These are phyloP conservation scores for Metaphire vulgaris DNA, from an alignment of 1,140 invertebrate genomes.

Conservation along the genomic window DNA sequence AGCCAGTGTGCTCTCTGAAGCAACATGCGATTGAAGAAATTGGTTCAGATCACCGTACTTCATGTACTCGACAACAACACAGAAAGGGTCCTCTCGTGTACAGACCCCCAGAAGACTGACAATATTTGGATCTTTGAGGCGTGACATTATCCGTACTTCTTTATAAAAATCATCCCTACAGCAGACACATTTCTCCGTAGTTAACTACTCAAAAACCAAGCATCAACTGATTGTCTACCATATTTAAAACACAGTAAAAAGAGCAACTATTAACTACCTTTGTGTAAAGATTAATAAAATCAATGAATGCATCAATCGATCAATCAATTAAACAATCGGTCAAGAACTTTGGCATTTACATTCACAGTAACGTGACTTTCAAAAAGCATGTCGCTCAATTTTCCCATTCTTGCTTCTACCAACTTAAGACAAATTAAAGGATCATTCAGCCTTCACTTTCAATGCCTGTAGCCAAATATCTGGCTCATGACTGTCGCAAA, in stretches of 20 bases:
- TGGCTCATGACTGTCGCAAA: no score
- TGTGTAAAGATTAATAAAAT: constrained; percentile 12
- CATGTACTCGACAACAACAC: constrained; percentile 82
- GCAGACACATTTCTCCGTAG: background rate
- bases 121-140: constrained; percentile 76
- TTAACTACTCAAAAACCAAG: no score
- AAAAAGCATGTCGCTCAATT: no score
- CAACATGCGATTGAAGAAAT: constrained; percentile 69
- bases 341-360: no score
- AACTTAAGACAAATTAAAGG: no score
- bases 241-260: background rate
- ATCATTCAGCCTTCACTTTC: no score
- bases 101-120: constrained; percentile 79
- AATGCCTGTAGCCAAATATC: no score
- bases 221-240: background rate
- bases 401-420: no score
- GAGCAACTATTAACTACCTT: background rate
- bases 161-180: constrained; percentile 79
- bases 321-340: no score
- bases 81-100: constrained; percentile 70
- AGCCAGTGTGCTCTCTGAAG: constrained; percentile 25
- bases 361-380: no score
- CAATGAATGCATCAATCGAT: no score
- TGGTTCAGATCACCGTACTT: constrained; percentile 83
- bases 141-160: constrained; percentile 77